Percentiles rank a stretch among this genome's conserved stretches.
These are phyloP conservation scores for Ophion obscuratus DNA, from an alignment of 2,888 invertebrate genomes.

Conservation along the genomic window DNA sequence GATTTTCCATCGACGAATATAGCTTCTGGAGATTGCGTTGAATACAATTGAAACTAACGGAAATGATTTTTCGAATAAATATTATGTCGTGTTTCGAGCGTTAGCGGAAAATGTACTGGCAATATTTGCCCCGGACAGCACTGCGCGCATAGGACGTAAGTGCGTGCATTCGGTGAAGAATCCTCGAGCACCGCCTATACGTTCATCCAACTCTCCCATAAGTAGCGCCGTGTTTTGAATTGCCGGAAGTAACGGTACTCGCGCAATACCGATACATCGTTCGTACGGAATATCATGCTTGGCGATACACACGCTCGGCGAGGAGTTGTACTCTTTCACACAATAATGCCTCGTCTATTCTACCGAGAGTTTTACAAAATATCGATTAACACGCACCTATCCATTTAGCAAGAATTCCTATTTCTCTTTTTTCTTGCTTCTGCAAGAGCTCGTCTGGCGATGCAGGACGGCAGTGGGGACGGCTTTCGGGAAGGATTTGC, in stretches of 20 bases:
- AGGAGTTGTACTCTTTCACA: not conserved
- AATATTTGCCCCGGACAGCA: not conserved
- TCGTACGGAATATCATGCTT: constrained; percentile 72
- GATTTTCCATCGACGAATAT: no score
- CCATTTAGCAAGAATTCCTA: not conserved
- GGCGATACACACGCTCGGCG: not conserved
- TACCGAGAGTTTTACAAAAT: constrained; percentile 7
- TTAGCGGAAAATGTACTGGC: not conserved
- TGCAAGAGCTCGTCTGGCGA: constrained; percentile 78
- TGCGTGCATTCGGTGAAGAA: not conserved
- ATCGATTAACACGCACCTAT: not conserved
- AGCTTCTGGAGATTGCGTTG: no score
- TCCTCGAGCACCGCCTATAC: not conserved
- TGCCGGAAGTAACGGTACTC: constrained; percentile 75
- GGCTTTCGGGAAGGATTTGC: constrained; percentile 69
- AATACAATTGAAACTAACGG: no score
- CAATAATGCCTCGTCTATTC: not conserved
- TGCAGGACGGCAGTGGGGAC: constrained; percentile 78
- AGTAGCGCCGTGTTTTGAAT: constrained; percentile 4
- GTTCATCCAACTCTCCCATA: not conserved
- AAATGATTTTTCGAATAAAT: not conserved
- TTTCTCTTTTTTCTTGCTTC: constrained; percentile 17
- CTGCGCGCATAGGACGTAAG: not conserved
- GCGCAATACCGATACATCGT: constrained; percentile 72
- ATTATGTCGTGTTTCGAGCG: not conserved